phyloP scores from a whole-genome alignment of 2,888 invertebrate species.

The Ochropleura plecta region DNA sequence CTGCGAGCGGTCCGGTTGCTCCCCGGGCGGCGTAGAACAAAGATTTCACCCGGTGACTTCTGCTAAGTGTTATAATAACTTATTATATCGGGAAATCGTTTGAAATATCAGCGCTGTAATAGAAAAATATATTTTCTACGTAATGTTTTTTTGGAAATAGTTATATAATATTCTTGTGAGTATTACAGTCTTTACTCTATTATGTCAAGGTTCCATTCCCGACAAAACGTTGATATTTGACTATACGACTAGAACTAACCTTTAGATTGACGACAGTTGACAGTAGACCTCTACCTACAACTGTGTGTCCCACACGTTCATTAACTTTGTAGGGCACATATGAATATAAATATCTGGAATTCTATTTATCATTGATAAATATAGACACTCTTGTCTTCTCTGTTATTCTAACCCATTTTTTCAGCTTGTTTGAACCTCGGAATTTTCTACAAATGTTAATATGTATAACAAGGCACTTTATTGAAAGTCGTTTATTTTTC shows the following conservation, averaged over 20 bases:
- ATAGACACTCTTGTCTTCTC: not conserved
- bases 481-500: not conserved
- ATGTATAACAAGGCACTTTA: conserved; percentile 30
- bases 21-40: conserved; percentile 85
- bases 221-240: not conserved
- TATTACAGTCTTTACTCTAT: not conserved
- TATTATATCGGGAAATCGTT: conserved; percentile 80
- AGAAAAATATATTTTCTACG: conserved; percentile 25
- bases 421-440: not conserved
- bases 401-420: conserved; percentile 7
- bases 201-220: not conserved
- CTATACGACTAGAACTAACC: not conserved
- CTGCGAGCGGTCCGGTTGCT: conserved; percentile 88
- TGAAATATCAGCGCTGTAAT: conserved; percentile 56
- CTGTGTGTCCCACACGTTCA: not conserved
- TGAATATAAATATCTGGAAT: not conserved
- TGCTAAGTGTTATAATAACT: conserved; percentile 86
- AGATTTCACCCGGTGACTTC: conserved; percentile 88
- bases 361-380: not conserved
- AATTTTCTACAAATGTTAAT: conserved; percentile 11
- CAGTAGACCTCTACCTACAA: not conserved
- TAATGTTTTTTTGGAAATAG: not conserved
- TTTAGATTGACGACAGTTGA: not conserved
- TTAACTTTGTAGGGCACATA: not conserved
- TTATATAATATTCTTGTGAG: not conserved